Base-by-base conservation (phyloP, 2,888 invertebrate genomes). In the Noctua pronuba region DNA sequence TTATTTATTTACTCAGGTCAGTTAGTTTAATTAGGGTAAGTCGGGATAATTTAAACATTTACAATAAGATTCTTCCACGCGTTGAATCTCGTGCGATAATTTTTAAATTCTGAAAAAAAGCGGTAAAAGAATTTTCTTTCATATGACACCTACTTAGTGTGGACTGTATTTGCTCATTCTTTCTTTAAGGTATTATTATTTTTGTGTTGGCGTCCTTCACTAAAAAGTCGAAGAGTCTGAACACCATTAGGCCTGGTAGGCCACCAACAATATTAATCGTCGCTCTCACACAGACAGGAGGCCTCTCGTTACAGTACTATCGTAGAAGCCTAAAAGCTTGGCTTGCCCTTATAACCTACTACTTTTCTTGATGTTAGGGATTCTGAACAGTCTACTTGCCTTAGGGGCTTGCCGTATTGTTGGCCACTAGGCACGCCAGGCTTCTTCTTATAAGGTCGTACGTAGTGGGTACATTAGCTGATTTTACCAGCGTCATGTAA, bases 1-100 rank as follows among this genome's bases (percentile, higher is more conserved):
- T 28, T 49, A 65, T 69, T 83, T 49, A 69, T 77, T 77, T 70
- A 65, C 24, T 58, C 16, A 11, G 1, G 4, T 60, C 65, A 67
- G 58, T 52, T 16, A 35, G 3, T n/a, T 52, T 70, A 16, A 65
- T 69, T 18, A 58, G 24, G 55, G 21, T 46, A 49, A 16, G 49
- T 31, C 10, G 44, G 5, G 7, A 55, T 24, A 24, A 16, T 66
- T 64, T 55, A 35, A 68, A 80, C 21, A 67, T 76, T 60, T 55
- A 52, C 5, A 66, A 38, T 18, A 60, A 13, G 7, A n/a, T 70
- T 41, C 16, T 35, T 7, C n/a, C 24, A 35, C 16, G 24, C 44
- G 24, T 18, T 7, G 6, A 28, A 13, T 55, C 10, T 55, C 28
- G 24, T 55, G 28, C 28, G 24, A 44, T 35, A 16, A 11, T 21